phyloP scores from a whole-genome alignment of 2,113 vertebrate genomes.

The Sakesphorus luctuosus region DNA sequence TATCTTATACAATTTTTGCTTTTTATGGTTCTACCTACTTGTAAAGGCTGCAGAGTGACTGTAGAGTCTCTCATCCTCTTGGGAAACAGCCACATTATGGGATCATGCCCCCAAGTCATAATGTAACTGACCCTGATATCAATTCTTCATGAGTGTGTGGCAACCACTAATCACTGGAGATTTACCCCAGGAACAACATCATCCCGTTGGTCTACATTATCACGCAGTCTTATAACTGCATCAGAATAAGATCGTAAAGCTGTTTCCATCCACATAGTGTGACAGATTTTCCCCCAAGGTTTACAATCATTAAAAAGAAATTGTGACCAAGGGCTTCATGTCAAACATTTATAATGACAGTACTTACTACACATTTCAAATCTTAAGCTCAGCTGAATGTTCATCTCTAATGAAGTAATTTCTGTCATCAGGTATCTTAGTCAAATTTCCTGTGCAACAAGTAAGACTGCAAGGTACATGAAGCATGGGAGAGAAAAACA shows the following conservation, averaged over 20 bases:
- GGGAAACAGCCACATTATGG: fast-evolving
- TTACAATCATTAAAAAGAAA: background rate
- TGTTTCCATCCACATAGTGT: background rate
- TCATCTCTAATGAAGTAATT: background rate
- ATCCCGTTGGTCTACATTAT: background rate
- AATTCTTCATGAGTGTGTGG: fast-evolving
- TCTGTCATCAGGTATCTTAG: background rate
- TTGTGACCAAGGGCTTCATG: background rate
- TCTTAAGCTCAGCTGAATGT: background rate
- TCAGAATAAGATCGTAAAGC: background rate
- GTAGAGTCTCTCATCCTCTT: fast-evolving
- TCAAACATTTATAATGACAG: background rate
- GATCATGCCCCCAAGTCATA: fast-evolving
- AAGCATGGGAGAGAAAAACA: background rate
- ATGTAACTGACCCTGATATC: background rate
- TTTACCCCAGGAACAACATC: background rate
- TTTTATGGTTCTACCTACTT: background rate
- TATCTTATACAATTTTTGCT: background rate
- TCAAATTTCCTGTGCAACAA: background rate
- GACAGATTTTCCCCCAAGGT: background rate
- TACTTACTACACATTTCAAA: background rate
- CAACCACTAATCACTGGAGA: background rate
- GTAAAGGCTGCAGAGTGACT: background rate
- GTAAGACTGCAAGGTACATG: background rate
- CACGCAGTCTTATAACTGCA: background rate